Conservation (phyloP, 2,888 invertebrate species). For the Lysandra coridon region DNA sequence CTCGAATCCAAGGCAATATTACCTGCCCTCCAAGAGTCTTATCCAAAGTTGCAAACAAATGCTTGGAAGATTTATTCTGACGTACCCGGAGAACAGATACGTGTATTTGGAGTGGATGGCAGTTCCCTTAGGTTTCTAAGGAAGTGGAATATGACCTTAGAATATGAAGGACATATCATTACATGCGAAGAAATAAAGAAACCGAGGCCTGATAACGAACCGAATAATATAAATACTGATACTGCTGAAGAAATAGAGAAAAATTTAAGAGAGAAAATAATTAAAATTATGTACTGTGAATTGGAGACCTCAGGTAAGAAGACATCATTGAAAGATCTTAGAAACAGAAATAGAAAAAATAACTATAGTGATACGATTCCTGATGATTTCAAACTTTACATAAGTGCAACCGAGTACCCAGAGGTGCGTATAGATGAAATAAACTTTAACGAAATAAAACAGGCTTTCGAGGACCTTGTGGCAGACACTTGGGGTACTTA, state of each 20-base stretch:
- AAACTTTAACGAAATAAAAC: conserved; percentile 58
- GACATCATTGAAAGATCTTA: conserved; percentile 56
- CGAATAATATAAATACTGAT: conserved; percentile 48
- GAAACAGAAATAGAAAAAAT: conserved; percentile 64
- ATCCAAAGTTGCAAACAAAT: conserved; percentile 63
- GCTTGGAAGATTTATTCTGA: conserved; percentile 73
- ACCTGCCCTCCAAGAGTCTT: conserved; percentile 52
- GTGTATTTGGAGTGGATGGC: conserved; percentile 72
- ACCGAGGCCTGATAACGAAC: conserved; percentile 61
- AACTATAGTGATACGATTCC: conserved; percentile 67
- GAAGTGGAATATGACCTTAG: conserved; percentile 59
- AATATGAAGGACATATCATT: conserved; percentile 58
- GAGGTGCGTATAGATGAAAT: conserved; percentile 63
- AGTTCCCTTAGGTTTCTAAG: conserved; percentile 66
- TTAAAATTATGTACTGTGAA: conserved; percentile 58
- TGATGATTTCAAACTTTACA: conserved; percentile 67
- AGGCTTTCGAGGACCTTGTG: conserved; percentile 57
- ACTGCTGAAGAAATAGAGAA: conserved; percentile 47
- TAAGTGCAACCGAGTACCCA: conserved; percentile 66
- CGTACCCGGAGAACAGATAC: conserved; percentile 68
- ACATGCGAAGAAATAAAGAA: conserved; percentile 66
- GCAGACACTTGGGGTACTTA: conserved; percentile 48
- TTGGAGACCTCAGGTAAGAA: conserved; percentile 58
- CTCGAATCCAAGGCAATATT: conserved; percentile 62
- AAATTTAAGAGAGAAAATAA: conserved; percentile 51